Conservation (phyloP, 2,888 invertebrate genomes). For the Podotricha telesiphe region DNA sequence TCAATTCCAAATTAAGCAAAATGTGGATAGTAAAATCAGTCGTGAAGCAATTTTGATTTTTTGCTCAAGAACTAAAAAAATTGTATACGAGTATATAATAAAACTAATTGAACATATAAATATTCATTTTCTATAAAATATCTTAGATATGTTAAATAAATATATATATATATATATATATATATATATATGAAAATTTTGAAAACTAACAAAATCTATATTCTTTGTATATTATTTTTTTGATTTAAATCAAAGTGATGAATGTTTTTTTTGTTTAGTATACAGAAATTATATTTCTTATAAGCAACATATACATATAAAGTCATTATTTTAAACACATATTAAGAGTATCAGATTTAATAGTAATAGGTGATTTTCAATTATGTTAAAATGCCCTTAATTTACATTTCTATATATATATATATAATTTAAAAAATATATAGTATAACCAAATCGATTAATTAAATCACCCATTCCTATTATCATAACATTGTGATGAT, state of each 20-base stretch:
- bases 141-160: no score
- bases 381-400: not conserved
- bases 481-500: slow-evolving; percentile 21
- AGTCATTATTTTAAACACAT: no score
- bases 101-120: no score
- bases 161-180: no score
- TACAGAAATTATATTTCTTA: not conserved
- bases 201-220: no score
- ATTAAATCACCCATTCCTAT: not conserved
- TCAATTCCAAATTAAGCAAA: slow-evolving; percentile 27
- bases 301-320: not conserved
- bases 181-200: no score
- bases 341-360: not conserved
- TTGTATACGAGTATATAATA: no score
- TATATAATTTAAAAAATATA: not conserved
- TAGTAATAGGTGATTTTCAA: slow-evolving; percentile 4
- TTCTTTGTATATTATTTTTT: no score
- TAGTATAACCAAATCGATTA: not conserved
- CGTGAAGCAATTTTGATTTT: not conserved
- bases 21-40: slow-evolving; percentile 22
- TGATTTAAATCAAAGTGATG: no score
- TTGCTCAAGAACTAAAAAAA: no score
- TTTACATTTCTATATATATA: no score
- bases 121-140: no score
- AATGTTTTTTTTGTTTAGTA: not conserved